Base-by-base conservation (phyloP, 2,797 vertebrate genomes). In the Silurus aristotelis region DNA sequence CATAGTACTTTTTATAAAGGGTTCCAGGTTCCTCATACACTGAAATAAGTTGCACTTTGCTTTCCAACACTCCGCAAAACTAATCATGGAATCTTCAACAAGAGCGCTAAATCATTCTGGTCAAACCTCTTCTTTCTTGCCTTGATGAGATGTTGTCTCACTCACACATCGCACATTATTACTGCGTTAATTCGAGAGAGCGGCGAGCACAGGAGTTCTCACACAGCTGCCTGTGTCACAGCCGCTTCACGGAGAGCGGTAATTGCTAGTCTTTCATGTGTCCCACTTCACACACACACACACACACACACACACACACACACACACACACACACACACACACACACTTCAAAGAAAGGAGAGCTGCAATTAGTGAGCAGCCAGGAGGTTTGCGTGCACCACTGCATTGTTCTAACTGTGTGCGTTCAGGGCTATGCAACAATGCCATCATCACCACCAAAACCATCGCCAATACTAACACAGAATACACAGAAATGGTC, bases 221-320 rank as follows among this genome's bases (percentile, higher is more conserved):
- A 90, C 91, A 93, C 91, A 94, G 92, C 93, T 93, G 93, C 93
- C 94, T 94, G 94, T 95, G 93, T 94, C 92, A 92, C 92, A 93
- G 93, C 93, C 93, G 94, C 94, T 94, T 93, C 94, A 94, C 93
- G 93, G 95, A 94, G 93, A 92, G 93, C 90, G 87, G 92, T 96
- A 96, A 96, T 95, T 96, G 95, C 93, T 91, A 91, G 92, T 94
- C 94, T 95, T 95, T 95, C 94, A 96, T 94, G 93, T 93, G 87
- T 91, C 92, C 67, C 94, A 94, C 95, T 95, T 95, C 93, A 94
- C 87, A 88, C 87, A 83, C 87, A 88, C 89, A 93, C 94, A 66
- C 67, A 71, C 87, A 84, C 85, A 87, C 89, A 93, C 86, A 85
- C 84, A 86, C 88, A 93, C 94, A 70, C 75, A 77, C 94, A 95